phyloP scores from a whole-genome alignment of 2,888 invertebrate genomes.

The Calameuta idolon region DNA sequence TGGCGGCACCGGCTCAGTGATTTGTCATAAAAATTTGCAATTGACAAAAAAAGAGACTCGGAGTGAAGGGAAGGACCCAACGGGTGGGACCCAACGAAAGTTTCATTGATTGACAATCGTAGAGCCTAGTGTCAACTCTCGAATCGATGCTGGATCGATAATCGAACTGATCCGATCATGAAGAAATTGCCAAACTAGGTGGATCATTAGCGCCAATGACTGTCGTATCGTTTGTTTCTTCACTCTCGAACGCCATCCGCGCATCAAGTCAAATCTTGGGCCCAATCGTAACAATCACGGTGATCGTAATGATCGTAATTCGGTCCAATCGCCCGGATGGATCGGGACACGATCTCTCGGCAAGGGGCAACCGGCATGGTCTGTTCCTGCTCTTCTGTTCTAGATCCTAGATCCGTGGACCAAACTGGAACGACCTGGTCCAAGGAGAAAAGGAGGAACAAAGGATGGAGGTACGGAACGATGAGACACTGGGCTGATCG shows the following conservation, averaged over 20 bases:
- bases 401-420: neutral
- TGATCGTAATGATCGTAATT: slow-evolving; percentile 12
- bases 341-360: slow-evolving; percentile 20
- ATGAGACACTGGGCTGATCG: neutral
- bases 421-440: neutral
- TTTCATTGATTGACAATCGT: neutral
- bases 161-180: neutral
- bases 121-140: neutral
- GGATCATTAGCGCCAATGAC: slow-evolving; percentile 39
- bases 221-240: slow-evolving; percentile 32
- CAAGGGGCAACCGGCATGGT: neutral
- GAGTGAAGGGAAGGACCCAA: neutral
- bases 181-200: neutral
- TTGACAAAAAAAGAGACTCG: neutral
- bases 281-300: neutral
- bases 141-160: neutral
- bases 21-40: neutral
- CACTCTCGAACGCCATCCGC: slow-evolving; percentile 1
- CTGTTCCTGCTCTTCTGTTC: neutral
- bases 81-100: too few species aligned
- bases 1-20: neutral
- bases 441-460: neutral
- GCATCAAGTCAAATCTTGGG: slow-evolving; percentile 2
- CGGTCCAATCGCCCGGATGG: slow-evolving; percentile 13
- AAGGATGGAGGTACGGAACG: neutral